Evolutionary conservation across 2,113 vertebrate genomes (phyloP).

Genomic region (Craseonycteris thonglongyai): DNA sequence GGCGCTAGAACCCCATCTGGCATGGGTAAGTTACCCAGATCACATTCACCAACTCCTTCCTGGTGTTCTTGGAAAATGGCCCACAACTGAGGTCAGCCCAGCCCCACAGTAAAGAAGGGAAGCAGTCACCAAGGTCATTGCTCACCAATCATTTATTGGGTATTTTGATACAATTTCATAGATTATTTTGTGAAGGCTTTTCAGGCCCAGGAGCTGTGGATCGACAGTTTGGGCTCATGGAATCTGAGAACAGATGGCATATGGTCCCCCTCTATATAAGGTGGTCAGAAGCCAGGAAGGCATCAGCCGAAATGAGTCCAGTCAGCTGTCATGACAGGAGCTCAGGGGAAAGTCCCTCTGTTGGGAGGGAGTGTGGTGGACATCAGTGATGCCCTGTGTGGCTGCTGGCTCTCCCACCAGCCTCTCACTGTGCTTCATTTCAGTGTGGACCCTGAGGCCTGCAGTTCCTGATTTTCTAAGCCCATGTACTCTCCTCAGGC

Average conservation of each 20-base stretch:
- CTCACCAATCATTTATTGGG: constrained; percentile 66
- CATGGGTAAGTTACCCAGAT: too few species aligned
- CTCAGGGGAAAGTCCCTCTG: background rate
- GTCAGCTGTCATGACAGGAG: background rate
- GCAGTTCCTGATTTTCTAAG: background rate
- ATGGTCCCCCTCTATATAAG: background rate
- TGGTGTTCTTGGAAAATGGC: background rate
- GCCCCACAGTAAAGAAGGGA: background rate
- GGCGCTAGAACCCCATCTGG: constrained; percentile 20
- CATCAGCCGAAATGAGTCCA: background rate
- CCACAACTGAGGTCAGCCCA: background rate
- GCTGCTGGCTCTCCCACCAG: background rate
- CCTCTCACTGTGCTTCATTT: background rate
- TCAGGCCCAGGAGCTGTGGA: background rate
- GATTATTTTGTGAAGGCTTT: background rate
- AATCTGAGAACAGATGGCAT: background rate
- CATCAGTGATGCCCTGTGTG: background rate
- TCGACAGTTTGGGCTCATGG: background rate
- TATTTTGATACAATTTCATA: constrained; percentile 29
- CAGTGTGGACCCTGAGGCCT: background rate
- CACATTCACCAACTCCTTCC: too few species aligned
- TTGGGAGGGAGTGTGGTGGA: background rate
- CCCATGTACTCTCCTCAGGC: background rate
- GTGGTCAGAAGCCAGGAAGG: background rate
- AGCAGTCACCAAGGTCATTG: constrained; percentile 13